These are phyloP conservation scores for Archivesica marissinica DNA, from an alignment of 1,140 invertebrate genomes.

Conservation along the genomic window DNA sequence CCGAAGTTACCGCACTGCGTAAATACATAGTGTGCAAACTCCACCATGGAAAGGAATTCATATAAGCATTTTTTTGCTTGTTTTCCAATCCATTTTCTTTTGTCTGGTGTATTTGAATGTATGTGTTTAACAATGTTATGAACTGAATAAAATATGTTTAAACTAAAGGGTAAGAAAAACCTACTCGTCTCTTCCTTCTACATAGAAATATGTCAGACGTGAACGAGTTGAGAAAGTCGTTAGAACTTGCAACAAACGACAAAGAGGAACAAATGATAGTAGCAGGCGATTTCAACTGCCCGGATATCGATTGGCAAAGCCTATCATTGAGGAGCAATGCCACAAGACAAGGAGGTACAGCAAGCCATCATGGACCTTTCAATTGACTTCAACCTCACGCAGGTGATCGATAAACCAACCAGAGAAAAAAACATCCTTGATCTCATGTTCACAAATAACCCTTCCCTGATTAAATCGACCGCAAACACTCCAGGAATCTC, in stretches of 20 bases:
- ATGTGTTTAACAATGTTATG: no score
- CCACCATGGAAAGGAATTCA: no score
- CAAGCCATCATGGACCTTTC: slow-evolving; percentile 23
- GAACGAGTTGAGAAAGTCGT: background rate
- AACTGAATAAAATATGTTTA: no score
- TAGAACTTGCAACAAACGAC: background rate
- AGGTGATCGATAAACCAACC: slow-evolving; percentile 34
- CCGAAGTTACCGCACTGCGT: no score
- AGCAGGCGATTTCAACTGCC: slow-evolving; percentile 12
- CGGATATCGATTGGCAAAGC: slow-evolving; percentile 30
- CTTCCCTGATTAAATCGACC: slow-evolving; percentile 51
- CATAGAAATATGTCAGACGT: slow-evolving; percentile 31
- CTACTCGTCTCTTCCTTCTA: slow-evolving; percentile 9
- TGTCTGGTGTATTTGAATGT: no score
- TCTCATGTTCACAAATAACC: slow-evolving; percentile 61
- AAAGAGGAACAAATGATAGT: background rate
- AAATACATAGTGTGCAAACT: no score
- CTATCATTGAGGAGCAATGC: background rate
- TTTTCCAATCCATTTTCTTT: no score
- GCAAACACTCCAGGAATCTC: slow-evolving; percentile 58
- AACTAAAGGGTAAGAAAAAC: slow-evolving; percentile 28
- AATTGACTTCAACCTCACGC: slow-evolving; percentile 16
- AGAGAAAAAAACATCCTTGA: background rate
- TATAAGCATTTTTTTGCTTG: no score
- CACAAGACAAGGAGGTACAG: slow-evolving; percentile 38